A percentile compares a stretch with the other conserved stretches of the same genome.
Conservation (phyloP, 2,888 invertebrate species). For the Drosophila suboccidentalis region DNA sequence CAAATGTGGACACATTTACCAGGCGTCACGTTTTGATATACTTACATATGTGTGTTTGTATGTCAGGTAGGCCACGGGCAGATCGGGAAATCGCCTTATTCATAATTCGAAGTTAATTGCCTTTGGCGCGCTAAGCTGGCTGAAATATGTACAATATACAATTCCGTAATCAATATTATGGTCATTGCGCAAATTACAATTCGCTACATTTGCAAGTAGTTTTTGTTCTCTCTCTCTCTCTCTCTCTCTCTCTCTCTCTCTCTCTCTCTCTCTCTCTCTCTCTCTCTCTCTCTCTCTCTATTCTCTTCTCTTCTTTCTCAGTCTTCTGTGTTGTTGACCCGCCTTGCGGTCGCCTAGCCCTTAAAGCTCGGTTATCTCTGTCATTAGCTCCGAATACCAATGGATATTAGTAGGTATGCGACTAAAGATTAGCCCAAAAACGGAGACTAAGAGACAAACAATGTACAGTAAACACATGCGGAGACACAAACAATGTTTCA, state of each 20-base stretch:
- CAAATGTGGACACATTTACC: conserved; percentile 38
- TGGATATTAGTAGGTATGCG: conserved; percentile 57
- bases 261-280: not conserved
- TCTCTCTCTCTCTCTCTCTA: not conserved
- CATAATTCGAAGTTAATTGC: conserved; percentile 69
- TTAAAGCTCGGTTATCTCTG: conserved; percentile 55
- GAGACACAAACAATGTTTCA: conserved; percentile 38
- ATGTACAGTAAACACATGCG: conserved; percentile 7
- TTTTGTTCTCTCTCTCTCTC: not conserved
- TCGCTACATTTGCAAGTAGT: conserved; percentile 30
- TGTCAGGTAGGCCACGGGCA: not conserved
- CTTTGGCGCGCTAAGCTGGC: conserved; percentile 49
- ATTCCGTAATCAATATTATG: conserved; percentile 65
- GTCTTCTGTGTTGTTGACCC: conserved; percentile 9
- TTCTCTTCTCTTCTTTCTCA: not conserved
- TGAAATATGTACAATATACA: conserved; percentile 49
- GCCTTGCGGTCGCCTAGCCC: conserved; percentile 10
- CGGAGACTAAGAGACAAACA: conserved; percentile 20
- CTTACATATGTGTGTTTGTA: not conserved
- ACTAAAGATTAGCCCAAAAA: conserved; percentile 46
- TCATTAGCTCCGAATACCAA: conserved; percentile 67
- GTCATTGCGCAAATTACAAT: conserved; percentile 50
- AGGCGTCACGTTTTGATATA: too few species aligned
- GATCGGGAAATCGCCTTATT: conserved; percentile 23
- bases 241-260: not conserved